phyloP scores from a whole-genome alignment of 30 jellyfish, hydroid and myxozoan species.

The Catostylus mosaicus region DNA sequence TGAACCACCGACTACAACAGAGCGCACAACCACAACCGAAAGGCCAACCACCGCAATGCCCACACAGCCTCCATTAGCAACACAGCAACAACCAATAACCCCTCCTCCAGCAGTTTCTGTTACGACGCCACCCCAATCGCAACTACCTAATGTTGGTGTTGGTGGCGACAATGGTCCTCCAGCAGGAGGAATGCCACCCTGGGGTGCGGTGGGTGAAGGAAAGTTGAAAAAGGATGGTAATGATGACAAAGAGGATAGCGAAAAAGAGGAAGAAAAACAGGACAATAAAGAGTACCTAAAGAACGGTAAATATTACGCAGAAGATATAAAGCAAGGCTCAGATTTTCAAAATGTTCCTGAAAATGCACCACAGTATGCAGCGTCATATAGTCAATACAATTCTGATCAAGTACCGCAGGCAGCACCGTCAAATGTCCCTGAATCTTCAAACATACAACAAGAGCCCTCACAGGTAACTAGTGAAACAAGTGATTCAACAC shows the following conservation, averaged over 20 bases:
- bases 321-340: constrained; percentile 37
- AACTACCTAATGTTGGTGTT: constrained; percentile 43
- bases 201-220: constrained; percentile 21
- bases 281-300: constrained; percentile 14
- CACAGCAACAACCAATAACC: constrained; percentile 45
- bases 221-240: constrained; percentile 1
- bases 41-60: constrained; percentile 10
- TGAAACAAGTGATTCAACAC: neutral
- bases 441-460: neutral
- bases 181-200: constrained; percentile 20
- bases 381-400: neutral
- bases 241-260: constrained; percentile 24
- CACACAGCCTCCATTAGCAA: constrained; percentile 20
- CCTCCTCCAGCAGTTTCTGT: constrained; percentile 62
- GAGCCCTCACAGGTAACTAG: neutral
- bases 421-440: constrained; percentile 12
- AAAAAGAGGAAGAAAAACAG: constrained; percentile 10
- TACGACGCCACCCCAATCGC: constrained; percentile 61
- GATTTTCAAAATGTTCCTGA: neutral
- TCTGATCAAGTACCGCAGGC: neutral
- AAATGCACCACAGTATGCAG: neutral
- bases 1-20: constrained; percentile 32
- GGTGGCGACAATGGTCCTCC: constrained; percentile 6
- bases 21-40: constrained; percentile 13
- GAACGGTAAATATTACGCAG: constrained; percentile 30